These are phyloP conservation scores for Cyphomyrus plagiostoma DNA, from an alignment of 2,113 vertebrate genomes.

Conservation along the genomic window DNA sequence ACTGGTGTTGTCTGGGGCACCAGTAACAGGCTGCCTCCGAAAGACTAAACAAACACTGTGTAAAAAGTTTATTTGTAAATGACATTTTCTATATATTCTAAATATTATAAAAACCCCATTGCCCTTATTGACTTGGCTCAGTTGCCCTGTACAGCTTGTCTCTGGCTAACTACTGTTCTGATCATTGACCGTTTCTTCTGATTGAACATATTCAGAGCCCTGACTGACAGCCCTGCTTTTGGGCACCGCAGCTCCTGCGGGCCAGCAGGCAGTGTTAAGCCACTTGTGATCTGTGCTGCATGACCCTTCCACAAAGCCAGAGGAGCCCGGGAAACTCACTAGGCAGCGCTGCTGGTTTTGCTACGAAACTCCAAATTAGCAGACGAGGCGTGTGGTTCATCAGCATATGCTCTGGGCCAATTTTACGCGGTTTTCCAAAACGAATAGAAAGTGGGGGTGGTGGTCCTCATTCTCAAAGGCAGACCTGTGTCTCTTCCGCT, in stretches of 20 bases:
- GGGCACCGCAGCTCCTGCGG: neutral
- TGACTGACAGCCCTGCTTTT: neutral
- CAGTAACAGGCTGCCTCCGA: neutral
- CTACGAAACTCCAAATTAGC: neutral
- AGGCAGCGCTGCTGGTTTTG: neutral
- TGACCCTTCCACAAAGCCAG: neutral
- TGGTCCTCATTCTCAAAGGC: neutral
- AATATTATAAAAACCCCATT: neutral
- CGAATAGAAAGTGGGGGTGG: neutral
- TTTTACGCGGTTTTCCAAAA: neutral
- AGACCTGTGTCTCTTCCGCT: neutral
- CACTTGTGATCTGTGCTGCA: neutral
- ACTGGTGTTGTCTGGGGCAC: neutral
- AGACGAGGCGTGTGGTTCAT: neutral
- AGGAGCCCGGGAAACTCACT: neutral
- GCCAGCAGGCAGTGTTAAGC: neutral
- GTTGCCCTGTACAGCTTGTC: neutral
- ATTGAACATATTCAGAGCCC: neutral
- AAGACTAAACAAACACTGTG: neutral
- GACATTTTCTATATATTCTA: neutral
- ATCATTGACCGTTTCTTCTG: neutral
- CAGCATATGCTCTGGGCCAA: neutral
- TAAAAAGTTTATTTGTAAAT: neutral
- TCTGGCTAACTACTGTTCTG: neutral
- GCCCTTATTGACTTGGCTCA: neutral